Evolutionary conservation across 2,888 invertebrate species (phyloP).

Genomic region (Papilio demoleus): DNA sequence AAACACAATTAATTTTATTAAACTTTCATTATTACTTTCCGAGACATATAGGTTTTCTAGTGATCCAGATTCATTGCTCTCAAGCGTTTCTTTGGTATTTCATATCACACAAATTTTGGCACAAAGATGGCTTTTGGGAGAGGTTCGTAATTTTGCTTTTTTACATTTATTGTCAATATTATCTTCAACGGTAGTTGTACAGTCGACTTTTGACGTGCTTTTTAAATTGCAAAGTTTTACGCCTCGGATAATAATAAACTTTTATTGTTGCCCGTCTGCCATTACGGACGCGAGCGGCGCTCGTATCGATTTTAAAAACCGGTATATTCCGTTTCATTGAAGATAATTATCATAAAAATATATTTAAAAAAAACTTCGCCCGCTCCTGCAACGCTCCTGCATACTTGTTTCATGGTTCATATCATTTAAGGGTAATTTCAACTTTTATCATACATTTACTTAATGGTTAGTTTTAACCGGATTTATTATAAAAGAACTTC

Average conservation of each 20-base stretch:
- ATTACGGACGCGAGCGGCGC: conserved; percentile 47
- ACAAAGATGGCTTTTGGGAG: too few relatives aligned
- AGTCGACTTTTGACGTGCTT: neutral
- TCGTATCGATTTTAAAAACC: conserved; percentile 36
- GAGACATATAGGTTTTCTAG: too few relatives aligned
- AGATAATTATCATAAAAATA: conserved; percentile 39
- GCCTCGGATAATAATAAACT: conserved; percentile 49
- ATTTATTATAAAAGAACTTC: neutral
- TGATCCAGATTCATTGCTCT: too few relatives aligned
- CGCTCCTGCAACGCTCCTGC: conserved; percentile 8
- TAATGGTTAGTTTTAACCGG: neutral
- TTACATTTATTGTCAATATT: too few relatives aligned
- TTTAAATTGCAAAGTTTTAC: conserved; percentile 19
- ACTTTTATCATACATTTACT: neutral
- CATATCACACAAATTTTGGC: too few relatives aligned
- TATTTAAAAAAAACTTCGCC: conserved; percentile 27
- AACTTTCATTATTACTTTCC: too few relatives aligned
- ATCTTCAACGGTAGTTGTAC: neutral
- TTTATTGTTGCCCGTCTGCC: conserved; percentile 58
- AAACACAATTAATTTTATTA: too few relatives aligned
- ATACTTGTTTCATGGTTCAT: conserved; percentile 22
- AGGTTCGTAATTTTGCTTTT: too few relatives aligned
- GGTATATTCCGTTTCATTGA: conserved; percentile 35
- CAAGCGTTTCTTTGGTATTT: too few relatives aligned
- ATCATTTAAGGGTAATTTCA: conserved; percentile 10